Evolutionary conservation across 2,888 invertebrate species (phyloP), one percentile per base, ranked within the genome.

Genomic region (Chirona hameri): DNA sequence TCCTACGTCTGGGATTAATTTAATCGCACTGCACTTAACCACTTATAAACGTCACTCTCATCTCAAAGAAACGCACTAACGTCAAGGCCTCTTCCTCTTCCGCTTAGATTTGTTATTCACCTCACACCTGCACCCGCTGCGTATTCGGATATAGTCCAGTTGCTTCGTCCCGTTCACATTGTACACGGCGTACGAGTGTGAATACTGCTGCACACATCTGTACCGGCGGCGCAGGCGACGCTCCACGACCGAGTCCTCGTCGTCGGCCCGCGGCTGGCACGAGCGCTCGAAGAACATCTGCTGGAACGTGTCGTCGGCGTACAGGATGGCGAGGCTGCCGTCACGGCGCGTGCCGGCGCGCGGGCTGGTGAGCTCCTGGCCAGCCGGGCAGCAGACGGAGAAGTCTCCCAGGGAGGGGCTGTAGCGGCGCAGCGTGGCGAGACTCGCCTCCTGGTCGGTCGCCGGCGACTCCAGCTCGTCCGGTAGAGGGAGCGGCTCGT

Each of bases 381-480:
- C 76, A 9, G 76, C 39, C 46, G 76, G 76, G 27, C 76, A 76
- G 76, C 76, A 76, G 39, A 46, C 76, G 27, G 76, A 24, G 76
- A 27, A 76, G 76, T 24, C 76, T 39, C 21, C 46, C 21, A 12
- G 21, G 24, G 2, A 9, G 46, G 9, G 18, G 72, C 31, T 31
- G 72, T 27, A 27, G 72, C 72, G 72, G 4, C 31, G 72, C 90
- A 90, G 72, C 89, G 88, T 15, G 84, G 83, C 4, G 90, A 89
- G 9, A 90, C 91, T 86, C 91, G 92, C 84, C 92, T 89, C 79
- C 92, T 87, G 0, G 92, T 92, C 31, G 92, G 91, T 0, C 92
- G 29, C 72, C 65, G 65, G 82, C 48, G 14, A 55, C 48, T n/a
- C 31, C 46, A 83, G 84, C 31, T 60, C 81, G 83, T 82, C 46